phyloP scores from a whole-genome alignment of 1,140 invertebrate species.

The Rhagoletis zephyria region DNA sequence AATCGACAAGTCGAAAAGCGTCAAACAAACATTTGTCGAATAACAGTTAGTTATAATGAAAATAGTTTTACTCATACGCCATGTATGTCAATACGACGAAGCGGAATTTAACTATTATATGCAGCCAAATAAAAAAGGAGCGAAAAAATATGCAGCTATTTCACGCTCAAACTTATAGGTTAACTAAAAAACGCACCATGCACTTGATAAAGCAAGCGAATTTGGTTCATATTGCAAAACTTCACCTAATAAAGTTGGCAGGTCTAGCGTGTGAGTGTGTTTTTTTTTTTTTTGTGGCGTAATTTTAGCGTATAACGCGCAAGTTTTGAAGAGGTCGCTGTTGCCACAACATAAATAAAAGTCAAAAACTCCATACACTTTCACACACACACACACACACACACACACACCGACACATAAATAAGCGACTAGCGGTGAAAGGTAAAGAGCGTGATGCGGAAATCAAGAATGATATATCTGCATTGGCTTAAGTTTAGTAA shows the following conservation, averaged over 20 bases:
- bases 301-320: too few relatives aligned
- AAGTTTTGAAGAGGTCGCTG: too few relatives aligned
- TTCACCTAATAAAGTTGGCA: neutral
- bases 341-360: too few relatives aligned
- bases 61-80: constrained; percentile 7
- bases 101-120: neutral
- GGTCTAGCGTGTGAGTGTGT: neutral
- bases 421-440: too few relatives aligned
- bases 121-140: too few relatives aligned
- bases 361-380: too few relatives aligned
- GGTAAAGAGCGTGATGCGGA: too few relatives aligned
- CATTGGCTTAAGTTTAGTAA: too few relatives aligned
- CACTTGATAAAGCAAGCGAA: neutral
- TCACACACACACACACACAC: too few relatives aligned
- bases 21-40: constrained; percentile 26
- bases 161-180: neutral
- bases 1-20: neutral
- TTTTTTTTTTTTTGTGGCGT: neutral
- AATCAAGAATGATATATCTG: too few relatives aligned
- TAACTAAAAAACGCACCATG: neutral
- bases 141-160: neutral
- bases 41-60: constrained; percentile 5
- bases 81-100: neutral
- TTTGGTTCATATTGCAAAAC: constrained; percentile 1
- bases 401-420: too few relatives aligned